Evolutionary conservation across 2,888 invertebrate species (phyloP), one percentile per base, ranked within the genome.

Genomic region (Xestia rhomboidea): DNA sequence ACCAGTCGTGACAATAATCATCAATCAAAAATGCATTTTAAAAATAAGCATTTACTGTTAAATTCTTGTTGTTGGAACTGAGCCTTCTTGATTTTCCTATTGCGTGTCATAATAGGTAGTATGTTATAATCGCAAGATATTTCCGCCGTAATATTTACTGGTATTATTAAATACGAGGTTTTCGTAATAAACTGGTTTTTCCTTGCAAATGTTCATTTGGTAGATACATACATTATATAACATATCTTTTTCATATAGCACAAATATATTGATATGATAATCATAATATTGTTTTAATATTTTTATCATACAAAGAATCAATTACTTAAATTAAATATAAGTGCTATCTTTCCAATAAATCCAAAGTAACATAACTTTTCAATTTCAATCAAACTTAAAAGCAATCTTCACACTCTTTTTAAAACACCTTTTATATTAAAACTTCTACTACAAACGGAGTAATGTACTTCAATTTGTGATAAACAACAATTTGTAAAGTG

Each of bases 111-210:
- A 70, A 73, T 38, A 73, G 49, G 34, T 4, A 67, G 49, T 68
- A 24, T 21, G 67, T 60, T 70, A 68, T 77, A 86, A 86, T 86
- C 68, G 57, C 68, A 38, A 44, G 69, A 71, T 72, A 86, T 79
- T 79, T 86, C 80, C 71, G 46, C 38, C 41, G 44, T 73, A 63
- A 73, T 75, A 83, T 85, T 72, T 51, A 60, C 57, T 60, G 34
- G 34, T 70, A 21, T 60, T 70, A 62, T 30, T 63, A 30, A 68
- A 60, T 64, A 68, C 18, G 30, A 49, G 41, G 34, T 38, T 70
- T 66, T 38, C 30, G 21, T 60, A 51, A 10, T 27, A 38, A 67
- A 77, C 18, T 49, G 24, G 51, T 64, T 38, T 51, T 78, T 64
- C 2, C 27, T 62, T 51, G 57, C 41, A 63, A 49, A n/a, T 54